These are phyloP conservation scores for Drosophila siamana DNA, from an alignment of 2,888 invertebrate genomes.

Conservation along the genomic window DNA sequence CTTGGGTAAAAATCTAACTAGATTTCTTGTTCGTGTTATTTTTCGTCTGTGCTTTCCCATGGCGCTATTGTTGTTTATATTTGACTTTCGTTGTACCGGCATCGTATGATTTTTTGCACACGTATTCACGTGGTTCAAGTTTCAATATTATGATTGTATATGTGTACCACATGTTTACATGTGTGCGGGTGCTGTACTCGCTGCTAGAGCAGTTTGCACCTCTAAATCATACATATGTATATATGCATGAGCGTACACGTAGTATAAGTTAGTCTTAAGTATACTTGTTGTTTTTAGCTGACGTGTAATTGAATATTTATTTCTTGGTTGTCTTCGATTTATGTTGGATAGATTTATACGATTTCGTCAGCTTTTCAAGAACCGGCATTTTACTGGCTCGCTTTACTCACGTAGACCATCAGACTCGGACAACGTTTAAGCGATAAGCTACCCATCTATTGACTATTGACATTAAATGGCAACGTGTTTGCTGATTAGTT, in stretches of 20 bases:
- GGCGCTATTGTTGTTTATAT: constrained; percentile 2
- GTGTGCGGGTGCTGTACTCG: constrained; percentile 9
- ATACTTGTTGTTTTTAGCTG: constrained; percentile 4
- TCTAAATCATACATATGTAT: constrained; percentile 1
- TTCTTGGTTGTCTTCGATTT: background rate
- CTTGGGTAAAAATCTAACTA: constrained; percentile 31
- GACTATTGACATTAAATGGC: background rate
- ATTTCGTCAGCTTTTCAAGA: constrained; percentile 19
- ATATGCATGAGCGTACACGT: background rate
- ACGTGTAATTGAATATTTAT: constrained; percentile 6
- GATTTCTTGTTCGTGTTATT: constrained; percentile 38
- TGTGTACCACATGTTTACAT: constrained; percentile 1
- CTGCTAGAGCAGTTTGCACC: constrained; percentile 15
- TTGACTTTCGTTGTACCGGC: constrained; percentile 23
- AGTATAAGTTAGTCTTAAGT: background rate
- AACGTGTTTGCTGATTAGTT: constrained; percentile 17
- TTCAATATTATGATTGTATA: constrained; percentile 40
- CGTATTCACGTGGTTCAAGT: constrained; percentile 60
- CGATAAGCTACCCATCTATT: background rate
- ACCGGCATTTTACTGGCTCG: background rate
- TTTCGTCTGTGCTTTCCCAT: constrained; percentile 15
- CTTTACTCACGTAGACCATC: constrained; percentile 11
- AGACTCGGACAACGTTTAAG: background rate
- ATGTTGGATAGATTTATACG: background rate
- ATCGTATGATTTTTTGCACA: constrained; percentile 77